A percentile compares a stretch with the other conserved stretches of the same genome.
phyloP scores from a whole-genome alignment of 1,140 invertebrate species.

The Pseudobourletiella spinata region DNA sequence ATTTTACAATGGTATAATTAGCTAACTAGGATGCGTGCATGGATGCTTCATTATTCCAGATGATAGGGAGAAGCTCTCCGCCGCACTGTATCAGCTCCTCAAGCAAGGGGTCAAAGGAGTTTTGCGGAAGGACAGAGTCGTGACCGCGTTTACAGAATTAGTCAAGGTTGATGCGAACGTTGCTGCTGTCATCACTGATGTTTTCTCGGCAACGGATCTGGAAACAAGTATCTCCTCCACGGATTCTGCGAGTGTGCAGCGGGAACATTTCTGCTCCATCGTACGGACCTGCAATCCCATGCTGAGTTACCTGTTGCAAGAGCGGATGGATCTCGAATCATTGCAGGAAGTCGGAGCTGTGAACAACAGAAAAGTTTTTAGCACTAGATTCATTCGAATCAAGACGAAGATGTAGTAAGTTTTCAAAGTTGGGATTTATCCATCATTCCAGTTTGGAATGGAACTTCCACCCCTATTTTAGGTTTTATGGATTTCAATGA shows the following conservation, averaged over 20 bases:
- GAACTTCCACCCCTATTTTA: too few relatives aligned
- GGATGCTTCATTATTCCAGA: background rate
- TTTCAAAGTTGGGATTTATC: too few relatives aligned
- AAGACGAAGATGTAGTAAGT: constrained; percentile 96
- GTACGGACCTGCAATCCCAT: background rate
- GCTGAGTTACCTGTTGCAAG: constrained; percentile 45
- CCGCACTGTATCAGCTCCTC: constrained; percentile 52
- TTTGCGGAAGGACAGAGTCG: constrained; percentile 60
- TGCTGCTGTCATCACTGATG: constrained; percentile 55
- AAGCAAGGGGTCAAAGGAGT: constrained; percentile 57
- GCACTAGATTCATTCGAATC: constrained; percentile 94
- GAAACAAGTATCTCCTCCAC: constrained; percentile 52
- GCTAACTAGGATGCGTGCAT: too few relatives aligned
- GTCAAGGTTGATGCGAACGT: constrained; percentile 59
- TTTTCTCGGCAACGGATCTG: constrained; percentile 42
- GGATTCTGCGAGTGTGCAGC: constrained; percentile 56
- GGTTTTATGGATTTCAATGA: too few relatives aligned
- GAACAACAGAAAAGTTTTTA: constrained; percentile 78
- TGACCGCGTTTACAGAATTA: constrained; percentile 56
- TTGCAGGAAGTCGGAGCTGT: constrained; percentile 83
- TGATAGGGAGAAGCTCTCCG: constrained; percentile 39
- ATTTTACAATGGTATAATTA: background rate
- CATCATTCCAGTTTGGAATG: too few relatives aligned
- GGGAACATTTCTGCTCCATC: constrained; percentile 52
- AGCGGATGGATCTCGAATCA: constrained; percentile 86